Percentiles rank a stretch among this genome's conserved stretches.
Evolutionary conservation across 2,888 invertebrate species (phyloP).

Genomic region (Mythimna impura): DNA sequence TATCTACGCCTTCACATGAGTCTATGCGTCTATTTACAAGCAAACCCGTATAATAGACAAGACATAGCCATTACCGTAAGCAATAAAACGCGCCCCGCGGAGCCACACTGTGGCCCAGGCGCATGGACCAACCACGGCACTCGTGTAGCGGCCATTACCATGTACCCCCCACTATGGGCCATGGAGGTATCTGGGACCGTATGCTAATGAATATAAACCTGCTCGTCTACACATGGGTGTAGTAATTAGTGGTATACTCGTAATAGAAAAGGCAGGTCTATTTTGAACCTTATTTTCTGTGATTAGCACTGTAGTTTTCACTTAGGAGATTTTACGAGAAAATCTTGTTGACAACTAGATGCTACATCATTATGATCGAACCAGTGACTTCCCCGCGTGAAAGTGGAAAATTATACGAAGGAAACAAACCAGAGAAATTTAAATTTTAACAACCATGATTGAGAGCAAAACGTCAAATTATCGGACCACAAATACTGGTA

Average conservation of each 20-base stretch:
- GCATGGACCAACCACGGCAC: slow-evolving; percentile 48
- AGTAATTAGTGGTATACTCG: slow-evolving; percentile 7
- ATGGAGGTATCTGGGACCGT: slow-evolving; percentile 17
- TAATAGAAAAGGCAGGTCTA: not conserved
- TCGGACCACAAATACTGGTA: too few relatives aligned
- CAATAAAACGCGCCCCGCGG: slow-evolving; percentile 43
- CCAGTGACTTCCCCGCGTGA: too few relatives aligned
- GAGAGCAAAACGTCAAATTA: too few relatives aligned
- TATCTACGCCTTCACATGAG: not conserved
- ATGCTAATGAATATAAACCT: slow-evolving; percentile 35
- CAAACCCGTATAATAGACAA: slow-evolving; percentile 25
- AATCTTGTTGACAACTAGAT: not conserved
- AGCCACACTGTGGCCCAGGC: slow-evolving; percentile 3
- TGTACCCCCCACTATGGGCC: slow-evolving; percentile 32
- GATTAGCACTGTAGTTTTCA: not conserved
- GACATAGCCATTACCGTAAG: slow-evolving; percentile 27
- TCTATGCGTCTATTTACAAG: slow-evolving; percentile 10
- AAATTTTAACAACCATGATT: too few relatives aligned
- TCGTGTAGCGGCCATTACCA: slow-evolving; percentile 40
- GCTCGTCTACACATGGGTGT: slow-evolving; percentile 4
- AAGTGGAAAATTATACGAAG: too few relatives aligned
- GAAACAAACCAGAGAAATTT: too few relatives aligned
- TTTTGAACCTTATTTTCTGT: slow-evolving; percentile 20
- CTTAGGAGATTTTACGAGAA: not conserved
- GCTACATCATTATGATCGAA: too few relatives aligned